phyloP scores from a whole-genome alignment of 2,888 invertebrate species.

The Phragmatobia fuliginosa region DNA sequence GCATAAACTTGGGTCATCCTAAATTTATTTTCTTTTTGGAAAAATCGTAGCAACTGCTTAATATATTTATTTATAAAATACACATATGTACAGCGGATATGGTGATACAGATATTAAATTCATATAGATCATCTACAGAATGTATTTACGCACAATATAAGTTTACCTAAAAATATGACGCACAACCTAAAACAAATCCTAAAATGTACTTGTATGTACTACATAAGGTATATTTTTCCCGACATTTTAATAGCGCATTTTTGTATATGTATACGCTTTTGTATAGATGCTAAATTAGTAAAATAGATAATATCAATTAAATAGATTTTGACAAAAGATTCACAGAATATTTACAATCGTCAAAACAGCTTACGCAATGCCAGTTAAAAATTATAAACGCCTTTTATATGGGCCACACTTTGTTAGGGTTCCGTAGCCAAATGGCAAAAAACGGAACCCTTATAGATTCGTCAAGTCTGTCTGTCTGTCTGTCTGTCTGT shows the following conservation, averaged over 20 bases:
- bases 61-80: constrained; percentile 14
- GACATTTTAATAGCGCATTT: constrained; percentile 57
- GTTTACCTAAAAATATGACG: constrained; percentile 63
- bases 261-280: constrained; percentile 59
- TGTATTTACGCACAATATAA: constrained; percentile 37
- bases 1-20: constrained; percentile 15
- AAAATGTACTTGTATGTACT: constrained; percentile 47
- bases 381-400: constrained; percentile 10
- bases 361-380: constrained; percentile 35
- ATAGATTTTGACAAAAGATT: constrained; percentile 27
- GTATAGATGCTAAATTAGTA: constrained; percentile 40
- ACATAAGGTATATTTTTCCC: constrained; percentile 48
- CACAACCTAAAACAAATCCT: constrained; percentile 71
- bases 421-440: too few relatives aligned
- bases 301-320: constrained; percentile 29
- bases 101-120: constrained; percentile 30
- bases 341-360: constrained; percentile 35
- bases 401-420: background rate
- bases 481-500: too few relatives aligned
- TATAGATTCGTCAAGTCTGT: too few relatives aligned
- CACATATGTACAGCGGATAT: constrained; percentile 26
- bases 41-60: background rate
- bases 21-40: constrained; percentile 9
- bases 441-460: too few relatives aligned
- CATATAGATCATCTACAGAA: constrained; percentile 34